Percentiles rank a stretch among this genome's conserved stretches.
phyloP scores from a whole-genome alignment of 2,888 invertebrate species.

The Boloria euphrosyne region DNA sequence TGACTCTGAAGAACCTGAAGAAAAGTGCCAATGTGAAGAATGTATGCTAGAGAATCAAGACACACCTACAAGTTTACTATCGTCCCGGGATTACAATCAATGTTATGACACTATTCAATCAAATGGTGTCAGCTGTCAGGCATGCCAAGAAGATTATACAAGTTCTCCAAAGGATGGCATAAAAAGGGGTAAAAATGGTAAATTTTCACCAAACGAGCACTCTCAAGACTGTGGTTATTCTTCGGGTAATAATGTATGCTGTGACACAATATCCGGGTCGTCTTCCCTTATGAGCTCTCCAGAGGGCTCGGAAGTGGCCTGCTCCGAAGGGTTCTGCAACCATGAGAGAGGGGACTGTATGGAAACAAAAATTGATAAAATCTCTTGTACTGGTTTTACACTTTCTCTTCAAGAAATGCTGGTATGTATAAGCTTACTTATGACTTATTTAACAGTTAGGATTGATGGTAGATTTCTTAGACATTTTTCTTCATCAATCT shows the following conservation, averaged over 20 bases:
- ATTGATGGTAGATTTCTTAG: too few species aligned
- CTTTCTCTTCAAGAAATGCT: slow-evolving; percentile 89
- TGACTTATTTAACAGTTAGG: background rate
- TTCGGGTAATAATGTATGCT: slow-evolving; percentile 90
- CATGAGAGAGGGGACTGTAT: slow-evolving; percentile 83
- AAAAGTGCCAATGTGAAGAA: slow-evolving; percentile 77
- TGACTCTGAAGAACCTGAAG: slow-evolving; percentile 76
- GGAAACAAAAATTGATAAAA: slow-evolving; percentile 70
- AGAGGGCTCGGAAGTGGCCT: slow-evolving; percentile 94
- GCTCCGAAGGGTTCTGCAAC: slow-evolving; percentile 94
- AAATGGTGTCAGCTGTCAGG: slow-evolving; percentile 63
- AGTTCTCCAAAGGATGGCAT: slow-evolving; percentile 69
- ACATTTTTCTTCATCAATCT: too few species aligned
- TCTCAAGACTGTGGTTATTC: slow-evolving; percentile 94
- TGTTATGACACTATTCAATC: slow-evolving; percentile 62
- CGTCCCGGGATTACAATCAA: slow-evolving; percentile 62
- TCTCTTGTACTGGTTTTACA: slow-evolving; percentile 78
- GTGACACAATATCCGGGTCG: slow-evolving; percentile 85
- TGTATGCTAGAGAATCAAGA: slow-evolving; percentile 72
- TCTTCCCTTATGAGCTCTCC: slow-evolving; percentile 92
- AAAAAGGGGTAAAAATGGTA: slow-evolving; percentile 76
- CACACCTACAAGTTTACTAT: slow-evolving; percentile 69
- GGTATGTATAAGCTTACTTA: slow-evolving; percentile 70
- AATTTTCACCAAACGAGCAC: slow-evolving; percentile 85
- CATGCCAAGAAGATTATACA: slow-evolving; percentile 77